Evolutionary conservation across 2,888 invertebrate species (phyloP).

Genomic region (Tetropium fuscum): DNA sequence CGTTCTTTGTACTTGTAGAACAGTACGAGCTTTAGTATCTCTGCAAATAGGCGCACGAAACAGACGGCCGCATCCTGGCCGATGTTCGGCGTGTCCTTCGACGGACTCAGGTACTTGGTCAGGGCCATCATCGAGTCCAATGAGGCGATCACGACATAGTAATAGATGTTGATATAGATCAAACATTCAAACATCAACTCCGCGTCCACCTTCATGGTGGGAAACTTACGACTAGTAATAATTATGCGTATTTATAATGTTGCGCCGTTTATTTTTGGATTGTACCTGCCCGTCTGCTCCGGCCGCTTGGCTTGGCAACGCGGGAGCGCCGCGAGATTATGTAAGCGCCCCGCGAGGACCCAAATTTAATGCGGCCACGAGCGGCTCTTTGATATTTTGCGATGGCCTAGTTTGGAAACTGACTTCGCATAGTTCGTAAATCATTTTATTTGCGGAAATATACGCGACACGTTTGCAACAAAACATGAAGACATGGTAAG

Average conservation of each 20-base stretch:
- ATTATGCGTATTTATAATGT: neutral
- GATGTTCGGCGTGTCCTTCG: conserved; percentile 46
- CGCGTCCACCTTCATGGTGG: conserved; percentile 40
- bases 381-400: no score
- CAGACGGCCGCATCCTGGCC: conserved; percentile 45
- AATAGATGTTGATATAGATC: conserved; percentile 51
- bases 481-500: no score
- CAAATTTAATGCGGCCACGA: no score
- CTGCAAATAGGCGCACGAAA: conserved; percentile 42
- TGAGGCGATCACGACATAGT: conserved; percentile 50
- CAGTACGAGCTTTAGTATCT: conserved; percentile 44
- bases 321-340: neutral
- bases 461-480: no score
- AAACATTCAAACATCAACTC: conserved; percentile 55
- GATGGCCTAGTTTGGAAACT: no score
- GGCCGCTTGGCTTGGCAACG: neutral
- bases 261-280: conserved; percentile 12
- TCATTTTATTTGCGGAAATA: no score
- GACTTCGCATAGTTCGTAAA: no score
- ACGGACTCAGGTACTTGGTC: conserved; percentile 45
- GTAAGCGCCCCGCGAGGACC: no score
- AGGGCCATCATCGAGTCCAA: conserved; percentile 49
- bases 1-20: conserved; percentile 47
- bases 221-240: neutral
- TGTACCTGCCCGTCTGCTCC: neutral